phyloP scores from a whole-genome alignment of 37 sponge, comb jelly and placozoan genomes.

The Ephydatia muelleri region DNA sequence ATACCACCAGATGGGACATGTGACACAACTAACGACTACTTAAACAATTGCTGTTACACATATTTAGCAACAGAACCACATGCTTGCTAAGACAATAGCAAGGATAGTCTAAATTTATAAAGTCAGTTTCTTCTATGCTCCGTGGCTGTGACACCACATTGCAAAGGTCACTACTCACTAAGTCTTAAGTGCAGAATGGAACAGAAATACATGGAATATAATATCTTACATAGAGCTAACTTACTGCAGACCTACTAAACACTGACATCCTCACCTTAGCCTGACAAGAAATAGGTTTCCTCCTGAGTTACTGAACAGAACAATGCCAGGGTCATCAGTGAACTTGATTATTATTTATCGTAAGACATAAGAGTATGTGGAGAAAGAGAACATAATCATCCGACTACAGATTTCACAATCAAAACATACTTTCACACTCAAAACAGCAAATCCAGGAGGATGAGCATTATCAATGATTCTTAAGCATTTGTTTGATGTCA shows the following conservation, averaged over 20 bases:
- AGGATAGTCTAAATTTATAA: neutral
- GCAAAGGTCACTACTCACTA: conserved; percentile 24
- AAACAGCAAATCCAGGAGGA: conserved; percentile 68
- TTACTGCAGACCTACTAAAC: neutral
- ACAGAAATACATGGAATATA: neutral
- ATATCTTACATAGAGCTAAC: too few species aligned
- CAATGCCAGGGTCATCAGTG: conserved; percentile 59
- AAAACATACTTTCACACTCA: conserved; percentile 55
- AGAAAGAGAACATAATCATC: neutral
- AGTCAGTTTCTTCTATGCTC: neutral
- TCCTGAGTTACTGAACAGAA: conserved; percentile 71
- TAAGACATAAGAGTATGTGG: neutral
- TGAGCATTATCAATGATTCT: conserved; percentile 65
- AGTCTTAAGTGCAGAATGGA: conserved; percentile 19
- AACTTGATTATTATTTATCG: conserved; percentile 29
- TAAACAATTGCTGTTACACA: too few species aligned
- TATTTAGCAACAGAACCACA: neutral
- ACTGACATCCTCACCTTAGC: neutral
- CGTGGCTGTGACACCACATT: neutral
- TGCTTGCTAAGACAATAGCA: neutral
- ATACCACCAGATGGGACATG: too few species aligned
- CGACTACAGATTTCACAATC: neutral
- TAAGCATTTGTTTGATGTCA: conserved; percentile 49
- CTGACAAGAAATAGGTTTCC: conserved; percentile 48
- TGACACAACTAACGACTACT: too few species aligned